phyloP scores from a whole-genome alignment of 1,140 invertebrate species.

The Cephus cinctus region DNA sequence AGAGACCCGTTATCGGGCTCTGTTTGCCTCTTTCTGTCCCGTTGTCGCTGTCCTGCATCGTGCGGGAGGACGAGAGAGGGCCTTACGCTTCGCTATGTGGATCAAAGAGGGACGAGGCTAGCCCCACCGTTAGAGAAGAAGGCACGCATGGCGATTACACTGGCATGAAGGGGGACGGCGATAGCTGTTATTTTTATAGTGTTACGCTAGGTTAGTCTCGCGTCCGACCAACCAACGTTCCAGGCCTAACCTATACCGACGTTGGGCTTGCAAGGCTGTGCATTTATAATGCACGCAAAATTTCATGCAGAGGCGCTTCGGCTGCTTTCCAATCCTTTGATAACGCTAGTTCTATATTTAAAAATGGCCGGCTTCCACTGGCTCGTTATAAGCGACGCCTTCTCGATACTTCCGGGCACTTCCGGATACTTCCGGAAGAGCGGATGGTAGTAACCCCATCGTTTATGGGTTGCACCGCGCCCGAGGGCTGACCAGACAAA shows the following conservation, averaged over 20 bases:
- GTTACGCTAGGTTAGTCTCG: constrained; percentile 50
- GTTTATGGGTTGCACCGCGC: too few relatives aligned
- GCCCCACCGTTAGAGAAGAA: background rate
- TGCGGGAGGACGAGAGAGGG: constrained; percentile 19
- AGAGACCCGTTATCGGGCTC: too few relatives aligned
- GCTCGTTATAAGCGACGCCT: background rate
- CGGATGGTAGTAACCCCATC: too few relatives aligned
- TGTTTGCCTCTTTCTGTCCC: constrained; percentile 16
- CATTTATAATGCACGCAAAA: constrained; percentile 53
- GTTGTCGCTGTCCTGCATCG: constrained; percentile 17
- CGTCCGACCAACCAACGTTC: constrained; percentile 41
- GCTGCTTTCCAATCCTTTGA: constrained; percentile 42
- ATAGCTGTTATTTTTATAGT: constrained; percentile 51
- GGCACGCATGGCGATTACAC: background rate
- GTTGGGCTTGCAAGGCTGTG: constrained; percentile 24
- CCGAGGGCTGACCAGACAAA: too few relatives aligned
- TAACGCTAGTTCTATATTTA: constrained; percentile 16
- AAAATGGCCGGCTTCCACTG: background rate
- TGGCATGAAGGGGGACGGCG: constrained; percentile 17
- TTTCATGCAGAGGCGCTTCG: constrained; percentile 46
- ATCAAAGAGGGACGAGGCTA: background rate
- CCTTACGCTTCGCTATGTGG: background rate
- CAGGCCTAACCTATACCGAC: constrained; percentile 33
- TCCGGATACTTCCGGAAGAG: too few relatives aligned
- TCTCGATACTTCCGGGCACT: background rate